Evolutionary conservation across 2,113 vertebrate genomes (phyloP), one percentile per base, ranked within the genome.

Genomic region (Numenius arquata): DNA sequence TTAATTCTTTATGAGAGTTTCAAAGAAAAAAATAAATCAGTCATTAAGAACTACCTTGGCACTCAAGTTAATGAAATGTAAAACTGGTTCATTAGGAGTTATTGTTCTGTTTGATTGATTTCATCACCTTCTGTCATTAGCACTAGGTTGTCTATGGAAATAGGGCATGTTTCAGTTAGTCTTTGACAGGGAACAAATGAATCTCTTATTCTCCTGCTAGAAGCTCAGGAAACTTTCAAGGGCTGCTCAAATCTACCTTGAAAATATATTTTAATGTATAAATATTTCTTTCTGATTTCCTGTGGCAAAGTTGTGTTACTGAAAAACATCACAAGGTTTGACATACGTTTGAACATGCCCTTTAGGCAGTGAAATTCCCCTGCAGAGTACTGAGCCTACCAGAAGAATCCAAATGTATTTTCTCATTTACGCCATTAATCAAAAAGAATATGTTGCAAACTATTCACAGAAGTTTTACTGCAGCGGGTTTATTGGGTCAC

Each of bases 271-370:
- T 96, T 72, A 91, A 36, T 32, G 10, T 25, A 89, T 59, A 91
- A 96, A 95, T 95, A 95, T 95, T 94, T 96, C 62, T 88, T 88
- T 97, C 88, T 96, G 68, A 80, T 97, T 96, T 97, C 78, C 75
- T 48, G 63, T 94, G 86, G 82, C 12, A 20, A 88, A 87, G n/a
- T 3, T 78, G 85, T 95, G 62, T 30, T 85, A 74, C 79, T 20
- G 61, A 80, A 89, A 77, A 86, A 82, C 18, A 87, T 93, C 29
- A 6, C 68, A 95, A 89, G 50, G 47, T 55, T 65, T 88, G 76
- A 93, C 91, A 76, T 91, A 67, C 11, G 30, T 97, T 94, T 93
- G 95, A 96, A 96, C 92, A 62, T 27, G 73, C 81, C 90, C 81
- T 95, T 66, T 71, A 94, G 86, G 82, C 86, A 94, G 89, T 85